Base-by-base conservation (phyloP, 2,888 invertebrate species). In the Eupithecia vulgata region DNA sequence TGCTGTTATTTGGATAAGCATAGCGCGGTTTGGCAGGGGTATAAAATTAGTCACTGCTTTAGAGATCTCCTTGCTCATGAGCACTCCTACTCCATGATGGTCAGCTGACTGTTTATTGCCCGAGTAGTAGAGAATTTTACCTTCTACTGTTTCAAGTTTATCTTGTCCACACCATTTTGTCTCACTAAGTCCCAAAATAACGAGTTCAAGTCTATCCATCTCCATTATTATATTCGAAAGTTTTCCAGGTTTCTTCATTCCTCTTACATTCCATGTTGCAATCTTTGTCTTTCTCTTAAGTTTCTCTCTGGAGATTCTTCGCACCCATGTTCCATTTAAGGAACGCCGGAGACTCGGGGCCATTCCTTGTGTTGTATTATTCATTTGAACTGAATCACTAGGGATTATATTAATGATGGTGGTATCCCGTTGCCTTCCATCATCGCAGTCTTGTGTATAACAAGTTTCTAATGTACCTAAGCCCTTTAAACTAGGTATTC, bases 231-330 rank as follows among this genome's bases (percentile, higher is more conserved):
- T n/a, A 7, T 48, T 48, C 7, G 48, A 48, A n/a, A n/a, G 48
- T 5, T 48, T 48, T 48, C n/a, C 48, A 4, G 48, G 48, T 48
- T 48, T 48, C 5, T 48, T 48, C 48, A 48, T 48, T 48, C 48
- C 48, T 48, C 48, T 48, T 48, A 48, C 48, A n/a, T 48, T 48
- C 48, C 48, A 48, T 7, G n/a, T 48, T n/a, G 48, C 48, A 48
- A 48, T 48, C 48, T n/a, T 48, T 48, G 1, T 17, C 40, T 5
- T 48, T 48, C n/a, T 48, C 17, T 3, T n/a, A 6, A 48, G 48
- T n/a, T 4, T 7, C 48, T 48, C 48, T 40, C 48, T 2, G 48
- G n/a, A 15, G 4, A 48, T 48, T 48, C 48, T 48, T 48, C n/a
- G 48, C 48, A 48, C n/a, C 5, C 7, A 1, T 6, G 30, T 30